These are phyloP conservation scores for Taurulus bubalis DNA, from an alignment of 2,113 vertebrate genomes.

Conservation along the genomic window DNA sequence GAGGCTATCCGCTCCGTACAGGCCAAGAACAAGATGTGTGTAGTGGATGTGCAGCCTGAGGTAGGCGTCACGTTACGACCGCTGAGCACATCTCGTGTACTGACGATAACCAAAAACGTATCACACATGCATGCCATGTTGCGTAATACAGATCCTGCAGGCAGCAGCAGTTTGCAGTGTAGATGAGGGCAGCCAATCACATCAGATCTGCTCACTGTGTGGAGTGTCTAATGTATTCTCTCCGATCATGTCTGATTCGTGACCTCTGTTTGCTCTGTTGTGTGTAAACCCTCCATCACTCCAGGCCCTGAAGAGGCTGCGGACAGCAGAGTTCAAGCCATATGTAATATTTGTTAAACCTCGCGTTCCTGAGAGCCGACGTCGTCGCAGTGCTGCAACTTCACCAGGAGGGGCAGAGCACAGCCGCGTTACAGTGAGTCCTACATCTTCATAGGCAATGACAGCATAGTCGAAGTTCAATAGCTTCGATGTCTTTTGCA, in stretches of 20 bases:
- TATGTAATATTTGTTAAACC: constrained; percentile 94
- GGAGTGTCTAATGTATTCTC: neutral
- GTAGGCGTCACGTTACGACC: constrained; percentile 69
- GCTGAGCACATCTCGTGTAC: constrained; percentile 1
- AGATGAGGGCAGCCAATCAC: neutral
- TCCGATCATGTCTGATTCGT: neutral
- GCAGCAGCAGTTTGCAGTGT: constrained; percentile 25
- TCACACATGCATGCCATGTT: constrained; percentile 1
- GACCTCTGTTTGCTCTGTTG: constrained; percentile 10
- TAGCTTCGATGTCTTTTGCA: neutral
- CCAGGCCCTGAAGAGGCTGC: constrained; percentile 91
- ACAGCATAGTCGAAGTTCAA: neutral
- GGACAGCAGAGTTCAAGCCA: constrained; percentile 94
- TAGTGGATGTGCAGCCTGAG: constrained; percentile 95
- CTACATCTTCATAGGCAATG: neutral
- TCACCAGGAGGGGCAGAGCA: constrained; percentile 88
- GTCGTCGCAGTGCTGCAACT: constrained; percentile 80
- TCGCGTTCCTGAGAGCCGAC: constrained; percentile 86
- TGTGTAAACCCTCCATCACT: constrained; percentile 10
- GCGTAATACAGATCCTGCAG: neutral
- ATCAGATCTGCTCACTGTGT: constrained; percentile 12
- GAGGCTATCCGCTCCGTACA: constrained; percentile 93
- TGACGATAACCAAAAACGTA: neutral
- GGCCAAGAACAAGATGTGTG: constrained; percentile 94
- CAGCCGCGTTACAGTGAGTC: constrained; percentile 79